These are phyloP conservation scores for Hetaerina titia DNA, from an alignment of 2,888 invertebrate species.

Conservation along the genomic window DNA sequence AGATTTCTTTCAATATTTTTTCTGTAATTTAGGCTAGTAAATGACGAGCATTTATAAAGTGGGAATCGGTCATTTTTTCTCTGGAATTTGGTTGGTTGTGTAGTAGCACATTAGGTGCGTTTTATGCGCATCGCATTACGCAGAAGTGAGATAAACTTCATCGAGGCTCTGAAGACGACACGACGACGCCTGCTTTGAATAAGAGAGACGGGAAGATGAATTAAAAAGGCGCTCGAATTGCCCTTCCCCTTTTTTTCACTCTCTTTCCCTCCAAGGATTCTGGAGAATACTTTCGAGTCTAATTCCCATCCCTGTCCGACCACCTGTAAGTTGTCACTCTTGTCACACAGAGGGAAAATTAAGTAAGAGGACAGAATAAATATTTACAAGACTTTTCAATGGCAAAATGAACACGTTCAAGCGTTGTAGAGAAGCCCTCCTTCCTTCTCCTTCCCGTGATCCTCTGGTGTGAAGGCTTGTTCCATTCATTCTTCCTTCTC, in stretches of 20 bases:
- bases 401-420: background rate
- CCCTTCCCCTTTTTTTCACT: background rate
- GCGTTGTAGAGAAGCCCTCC: background rate
- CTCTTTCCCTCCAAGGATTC: background rate
- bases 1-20: too few species aligned
- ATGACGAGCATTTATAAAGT: too few species aligned
- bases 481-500: background rate
- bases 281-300: background rate
- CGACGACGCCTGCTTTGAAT: background rate
- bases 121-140: too few species aligned
- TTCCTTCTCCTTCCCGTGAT: background rate
- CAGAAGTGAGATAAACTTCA: background rate
- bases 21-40: too few species aligned
- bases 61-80: too few species aligned
- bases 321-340: background rate
- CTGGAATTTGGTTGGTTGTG: too few species aligned
- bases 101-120: too few species aligned
- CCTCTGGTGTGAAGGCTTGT: background rate
- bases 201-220: background rate
- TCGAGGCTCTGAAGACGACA: background rate
- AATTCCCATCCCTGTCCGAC: background rate
- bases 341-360: background rate
- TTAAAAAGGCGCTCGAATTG: background rate
- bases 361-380: slow-evolving; percentile 2
- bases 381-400: background rate